A percentile compares a stretch with the other conserved stretches of the same genome.
Conservation (phyloP, 1,140 invertebrate species). For the Dreissena polymorpha region DNA sequence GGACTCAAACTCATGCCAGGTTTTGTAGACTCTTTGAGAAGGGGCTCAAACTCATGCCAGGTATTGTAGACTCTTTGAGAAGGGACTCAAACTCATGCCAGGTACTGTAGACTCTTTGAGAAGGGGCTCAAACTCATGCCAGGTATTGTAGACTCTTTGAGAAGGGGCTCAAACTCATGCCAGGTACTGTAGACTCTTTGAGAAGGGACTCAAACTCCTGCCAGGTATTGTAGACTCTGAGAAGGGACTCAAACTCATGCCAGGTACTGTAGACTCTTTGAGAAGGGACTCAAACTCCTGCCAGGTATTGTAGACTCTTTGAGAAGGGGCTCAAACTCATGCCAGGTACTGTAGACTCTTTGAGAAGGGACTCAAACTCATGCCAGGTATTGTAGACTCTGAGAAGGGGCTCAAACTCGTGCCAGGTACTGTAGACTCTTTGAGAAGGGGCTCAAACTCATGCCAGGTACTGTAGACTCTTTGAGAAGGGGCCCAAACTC, state of each 20-base stretch:
- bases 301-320: slow-evolving; percentile 89
- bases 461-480: no score
- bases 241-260: slow-evolving; percentile 90
- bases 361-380: slow-evolving; percentile 91
- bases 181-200: slow-evolving; percentile 90
- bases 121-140: slow-evolving; percentile 91
- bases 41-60: slow-evolving; percentile 88
- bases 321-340: slow-evolving; percentile 91
- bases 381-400: no score
- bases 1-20: slow-evolving; percentile 89
- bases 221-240: slow-evolving; percentile 91
- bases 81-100: slow-evolving; percentile 89
- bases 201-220: slow-evolving; percentile 91
- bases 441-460: slow-evolving; percentile 91
- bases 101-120: slow-evolving; percentile 90
- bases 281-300: slow-evolving; percentile 91
- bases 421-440: no score
- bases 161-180: slow-evolving; percentile 90
- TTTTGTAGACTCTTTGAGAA: slow-evolving; percentile 92
- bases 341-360: no score
- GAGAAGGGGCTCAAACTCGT: slow-evolving; percentile 91
- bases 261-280: slow-evolving; percentile 90
- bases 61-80: slow-evolving; percentile 91
- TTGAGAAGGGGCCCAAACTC: slow-evolving; percentile 91
- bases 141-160: slow-evolving; percentile 91